These are phyloP conservation scores for Pterocles gutturalis DNA, from an alignment of 2,113 vertebrate species.

Conservation along the genomic window DNA sequence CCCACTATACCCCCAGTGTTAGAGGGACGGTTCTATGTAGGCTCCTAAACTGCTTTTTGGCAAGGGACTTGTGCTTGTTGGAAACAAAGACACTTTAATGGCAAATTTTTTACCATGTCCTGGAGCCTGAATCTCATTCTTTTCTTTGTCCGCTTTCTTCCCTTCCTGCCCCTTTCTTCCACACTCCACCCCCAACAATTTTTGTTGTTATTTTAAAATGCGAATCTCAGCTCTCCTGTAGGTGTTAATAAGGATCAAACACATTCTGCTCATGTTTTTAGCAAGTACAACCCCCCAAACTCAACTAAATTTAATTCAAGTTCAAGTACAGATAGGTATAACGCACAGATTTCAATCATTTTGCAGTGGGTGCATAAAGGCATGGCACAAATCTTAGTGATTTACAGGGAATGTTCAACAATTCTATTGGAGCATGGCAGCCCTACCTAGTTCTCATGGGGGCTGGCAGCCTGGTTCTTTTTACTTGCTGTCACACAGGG, in stretches of 20 bases:
- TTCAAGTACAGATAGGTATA: background rate
- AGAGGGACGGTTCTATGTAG: background rate
- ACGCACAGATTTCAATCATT: background rate
- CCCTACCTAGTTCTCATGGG: background rate
- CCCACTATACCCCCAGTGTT: accelerated
- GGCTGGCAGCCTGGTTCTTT: background rate
- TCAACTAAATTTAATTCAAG: background rate
- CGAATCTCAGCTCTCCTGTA: background rate
- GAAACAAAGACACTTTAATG: background rate
- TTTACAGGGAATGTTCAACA: background rate
- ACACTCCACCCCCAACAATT: background rate
- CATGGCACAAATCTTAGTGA: background rate
- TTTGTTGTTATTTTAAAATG: background rate
- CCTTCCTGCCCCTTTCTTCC: background rate
- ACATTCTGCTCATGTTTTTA: background rate
- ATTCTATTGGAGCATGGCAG: background rate
- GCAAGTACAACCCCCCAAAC: background rate
- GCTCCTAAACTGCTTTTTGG: background rate
- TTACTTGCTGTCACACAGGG: background rate
- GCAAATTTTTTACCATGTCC: background rate
- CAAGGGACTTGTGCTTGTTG: background rate
- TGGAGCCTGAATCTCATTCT: background rate
- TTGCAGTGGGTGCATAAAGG: background rate
- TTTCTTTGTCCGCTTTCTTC: background rate
- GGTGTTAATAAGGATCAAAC: background rate